phyloP scores from a whole-genome alignment of 2,113 vertebrate species.

The Oreocharis arfaki region DNA sequence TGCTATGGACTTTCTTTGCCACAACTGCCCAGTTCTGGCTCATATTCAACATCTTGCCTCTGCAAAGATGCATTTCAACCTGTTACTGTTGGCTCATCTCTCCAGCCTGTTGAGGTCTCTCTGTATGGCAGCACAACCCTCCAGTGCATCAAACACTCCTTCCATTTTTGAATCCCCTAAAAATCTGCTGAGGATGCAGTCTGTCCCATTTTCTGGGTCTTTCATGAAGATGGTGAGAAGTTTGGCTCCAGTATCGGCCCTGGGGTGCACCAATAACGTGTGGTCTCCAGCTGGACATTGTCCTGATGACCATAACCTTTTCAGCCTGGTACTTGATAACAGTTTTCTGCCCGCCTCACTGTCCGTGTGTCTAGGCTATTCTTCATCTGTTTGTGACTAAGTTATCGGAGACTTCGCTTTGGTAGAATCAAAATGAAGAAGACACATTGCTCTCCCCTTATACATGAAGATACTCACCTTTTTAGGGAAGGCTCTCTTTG shows the following conservation, averaged over 20 bases:
- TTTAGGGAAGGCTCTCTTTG: neutral
- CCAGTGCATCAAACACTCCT: neutral
- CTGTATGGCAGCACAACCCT: neutral
- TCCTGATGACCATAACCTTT: neutral
- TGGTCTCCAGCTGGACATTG: neutral
- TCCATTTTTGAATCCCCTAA: neutral
- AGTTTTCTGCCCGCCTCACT: neutral
- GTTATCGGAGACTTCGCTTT: neutral
- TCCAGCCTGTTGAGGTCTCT: neutral
- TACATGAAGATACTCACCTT: neutral
- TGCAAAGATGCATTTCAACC: neutral
- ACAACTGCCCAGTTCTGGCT: neutral
- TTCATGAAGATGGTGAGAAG: neutral
- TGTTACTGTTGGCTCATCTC: neutral
- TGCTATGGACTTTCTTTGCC: neutral
- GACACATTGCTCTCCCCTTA: neutral
- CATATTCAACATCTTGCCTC: neutral
- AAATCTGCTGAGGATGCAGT: neutral
- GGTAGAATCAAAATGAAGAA: neutral
- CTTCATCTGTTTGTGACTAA: neutral
- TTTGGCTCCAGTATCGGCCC: neutral
- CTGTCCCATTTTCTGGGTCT: neutral
- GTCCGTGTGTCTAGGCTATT: neutral
- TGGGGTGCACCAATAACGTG: fast-evolving
- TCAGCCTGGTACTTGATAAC: neutral